Evolutionary conservation across 2,113 vertebrate species (phyloP), one percentile per base, ranked within the genome.

Genomic region (Lagopus muta): DNA sequence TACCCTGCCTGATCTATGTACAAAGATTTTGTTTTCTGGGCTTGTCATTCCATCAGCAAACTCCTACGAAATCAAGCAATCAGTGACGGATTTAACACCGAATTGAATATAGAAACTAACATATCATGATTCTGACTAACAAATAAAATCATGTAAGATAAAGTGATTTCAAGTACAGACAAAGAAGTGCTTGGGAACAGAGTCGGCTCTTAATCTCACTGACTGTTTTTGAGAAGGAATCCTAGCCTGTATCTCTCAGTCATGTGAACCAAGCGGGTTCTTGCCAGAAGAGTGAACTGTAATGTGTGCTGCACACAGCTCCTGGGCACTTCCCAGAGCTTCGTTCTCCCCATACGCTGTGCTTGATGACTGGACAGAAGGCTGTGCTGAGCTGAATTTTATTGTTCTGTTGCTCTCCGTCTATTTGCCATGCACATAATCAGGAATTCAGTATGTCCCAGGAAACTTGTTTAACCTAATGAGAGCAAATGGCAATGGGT

Each of bases 391-490:
- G 92, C 90, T 94, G 93, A 89, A 87, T 91, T 76, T 94, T 93
- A 88, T 89, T 95, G 89, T 89, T 91, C 75, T 92, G 72, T 87
- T 94, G 75, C 91, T 93, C 87, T 82, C 80, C 73, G 73, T 93
- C 90, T 86, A 91, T 91, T 96, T 78, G 82, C 88, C 91, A 54
- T 92, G 91, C 85, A 60, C 45, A 47, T 96, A 95, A 96, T 95
- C 86, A 93, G 88, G 92, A 96, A 96, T 95, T 96, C 82, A 95
- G 67, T 88, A 45, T 58, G 86, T 96, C 96, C 93, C 90, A 74
- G 67, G 94, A 88, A 97, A 86, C 88, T 73, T 5, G 61, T 96
- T 97, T 95, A 94, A 90, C 91, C 81, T 96, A 96, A 96, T 93
- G 90, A 94, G 79, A 93, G 86, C 85, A 91, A 97, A 96, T 94